A percentile compares a stretch with the other conserved stretches of the same genome.
Evolutionary conservation across 2,113 vertebrate species (phyloP).

Genomic region (Tiliqua scincoides): DNA sequence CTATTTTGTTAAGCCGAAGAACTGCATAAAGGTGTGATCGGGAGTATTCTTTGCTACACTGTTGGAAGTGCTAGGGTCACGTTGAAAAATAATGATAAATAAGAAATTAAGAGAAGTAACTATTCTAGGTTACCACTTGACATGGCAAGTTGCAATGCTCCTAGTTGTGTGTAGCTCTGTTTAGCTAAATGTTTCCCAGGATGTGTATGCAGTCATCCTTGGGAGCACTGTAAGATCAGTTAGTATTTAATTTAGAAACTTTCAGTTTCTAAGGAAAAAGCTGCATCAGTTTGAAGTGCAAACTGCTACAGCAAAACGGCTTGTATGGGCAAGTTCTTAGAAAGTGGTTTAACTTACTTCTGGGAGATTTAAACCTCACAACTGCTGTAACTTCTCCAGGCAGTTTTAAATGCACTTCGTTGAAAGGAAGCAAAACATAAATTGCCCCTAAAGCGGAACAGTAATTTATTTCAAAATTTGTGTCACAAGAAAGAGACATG

Average conservation of each 20-base stretch:
- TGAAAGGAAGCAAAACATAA: no score
- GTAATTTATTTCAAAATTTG: no score
- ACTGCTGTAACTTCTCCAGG: no score
- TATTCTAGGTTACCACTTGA: background rate
- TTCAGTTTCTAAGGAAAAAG: background rate
- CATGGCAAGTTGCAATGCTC: background rate
- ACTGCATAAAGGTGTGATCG: background rate
- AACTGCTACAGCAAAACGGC: background rate
- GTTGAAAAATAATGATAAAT: no score
- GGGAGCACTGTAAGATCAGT: background rate
- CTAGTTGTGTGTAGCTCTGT: background rate
- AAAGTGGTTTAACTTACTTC: no score
- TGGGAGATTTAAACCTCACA: no score
- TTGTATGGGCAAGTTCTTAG: background rate
- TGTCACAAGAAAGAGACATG: no score
- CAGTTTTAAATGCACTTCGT: no score
- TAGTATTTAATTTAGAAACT: background rate
- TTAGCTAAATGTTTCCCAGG: background rate
- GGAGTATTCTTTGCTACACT: background rate
- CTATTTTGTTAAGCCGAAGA: background rate
- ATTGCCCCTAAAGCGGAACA: no score
- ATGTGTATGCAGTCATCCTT: background rate
- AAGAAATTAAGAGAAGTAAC: no score
- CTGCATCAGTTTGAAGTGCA: background rate
- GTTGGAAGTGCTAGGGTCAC: no score